Evolutionary conservation across 2,888 invertebrate species (phyloP).

Genomic region (Opisthograptis luteolata): DNA sequence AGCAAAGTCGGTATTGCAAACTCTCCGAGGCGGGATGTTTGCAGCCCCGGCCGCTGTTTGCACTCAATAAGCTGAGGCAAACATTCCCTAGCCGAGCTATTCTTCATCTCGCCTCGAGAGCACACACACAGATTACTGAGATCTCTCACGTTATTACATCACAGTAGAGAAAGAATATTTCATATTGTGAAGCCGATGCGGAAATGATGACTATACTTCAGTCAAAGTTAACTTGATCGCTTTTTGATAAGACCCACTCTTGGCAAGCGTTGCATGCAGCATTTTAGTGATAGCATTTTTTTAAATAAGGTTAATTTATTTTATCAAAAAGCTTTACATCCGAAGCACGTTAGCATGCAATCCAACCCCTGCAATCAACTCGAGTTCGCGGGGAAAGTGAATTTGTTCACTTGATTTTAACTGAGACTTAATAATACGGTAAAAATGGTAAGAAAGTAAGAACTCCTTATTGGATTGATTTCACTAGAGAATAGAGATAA

Average conservation of each 20-base stretch:
- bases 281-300: background rate
- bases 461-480: no score
- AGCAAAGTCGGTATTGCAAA: slow-evolving; percentile 39
- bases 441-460: no score
- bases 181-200: slow-evolving; percentile 15
- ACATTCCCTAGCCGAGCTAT: slow-evolving; percentile 52
- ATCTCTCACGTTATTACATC: slow-evolving; percentile 18
- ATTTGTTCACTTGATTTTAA: no score
- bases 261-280: no score
- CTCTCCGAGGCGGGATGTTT: slow-evolving; percentile 41
- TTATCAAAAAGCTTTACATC: no score
- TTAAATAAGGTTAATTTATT: no score
- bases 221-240: slow-evolving; percentile 5
- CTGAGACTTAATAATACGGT: no score
- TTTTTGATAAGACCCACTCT: background rate
- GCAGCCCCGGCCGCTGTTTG: slow-evolving; percentile 54
- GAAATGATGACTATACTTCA: slow-evolving; percentile 11
- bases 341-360: no score
- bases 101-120: slow-evolving; percentile 44
- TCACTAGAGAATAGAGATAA: no score
- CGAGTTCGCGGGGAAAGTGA: no score
- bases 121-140: slow-evolving; percentile 22
- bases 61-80: slow-evolving; percentile 67
- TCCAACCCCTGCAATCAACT: no score
- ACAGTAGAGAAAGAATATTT: slow-evolving; percentile 15